Conservation (phyloP, 2,113 vertebrate species). For the Syngnathus scovelli region DNA sequence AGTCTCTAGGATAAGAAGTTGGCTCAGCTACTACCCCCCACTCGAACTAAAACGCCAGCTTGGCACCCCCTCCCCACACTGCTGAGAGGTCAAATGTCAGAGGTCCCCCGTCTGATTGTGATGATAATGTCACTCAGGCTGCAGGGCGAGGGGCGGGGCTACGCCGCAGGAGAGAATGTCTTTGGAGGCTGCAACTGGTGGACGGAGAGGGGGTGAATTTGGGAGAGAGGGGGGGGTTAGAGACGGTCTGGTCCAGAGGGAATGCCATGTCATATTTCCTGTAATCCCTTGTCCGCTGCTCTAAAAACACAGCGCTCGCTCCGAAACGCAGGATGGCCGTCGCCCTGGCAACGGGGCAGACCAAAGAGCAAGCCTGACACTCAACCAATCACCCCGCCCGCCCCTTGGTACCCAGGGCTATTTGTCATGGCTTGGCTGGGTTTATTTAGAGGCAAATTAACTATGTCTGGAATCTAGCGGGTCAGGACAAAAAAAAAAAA, state of each 20-base stretch:
- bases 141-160: constrained; percentile 44
- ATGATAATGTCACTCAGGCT: constrained; percentile 77
- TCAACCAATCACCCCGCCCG: constrained; percentile 60
- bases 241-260: constrained; percentile 51
- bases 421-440: constrained; percentile 77
- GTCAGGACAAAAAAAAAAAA: constrained; percentile 46
- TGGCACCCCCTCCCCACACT: constrained; percentile 46
- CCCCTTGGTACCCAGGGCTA: constrained; percentile 63
- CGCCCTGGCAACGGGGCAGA: constrained; percentile 69
- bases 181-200: constrained; percentile 37
- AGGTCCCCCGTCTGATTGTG: constrained; percentile 75
- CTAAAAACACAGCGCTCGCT: constrained; percentile 67
- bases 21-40: constrained; percentile 41
- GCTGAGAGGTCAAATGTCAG: constrained; percentile 74
- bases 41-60: constrained; percentile 40
- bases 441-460: constrained; percentile 79
- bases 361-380: constrained; percentile 67
- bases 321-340: constrained; percentile 59
- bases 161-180: constrained; percentile 41
- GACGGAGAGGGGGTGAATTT: constrained; percentile 18
- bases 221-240: constrained; percentile 14
- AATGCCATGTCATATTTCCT: constrained; percentile 79
- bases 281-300: constrained; percentile 72
- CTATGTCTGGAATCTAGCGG: constrained; percentile 75
- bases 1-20: constrained; percentile 8